Evolutionary conservation across 1,140 invertebrate species (phyloP).

Genomic region (Drosophila pseudoobscura): DNA sequence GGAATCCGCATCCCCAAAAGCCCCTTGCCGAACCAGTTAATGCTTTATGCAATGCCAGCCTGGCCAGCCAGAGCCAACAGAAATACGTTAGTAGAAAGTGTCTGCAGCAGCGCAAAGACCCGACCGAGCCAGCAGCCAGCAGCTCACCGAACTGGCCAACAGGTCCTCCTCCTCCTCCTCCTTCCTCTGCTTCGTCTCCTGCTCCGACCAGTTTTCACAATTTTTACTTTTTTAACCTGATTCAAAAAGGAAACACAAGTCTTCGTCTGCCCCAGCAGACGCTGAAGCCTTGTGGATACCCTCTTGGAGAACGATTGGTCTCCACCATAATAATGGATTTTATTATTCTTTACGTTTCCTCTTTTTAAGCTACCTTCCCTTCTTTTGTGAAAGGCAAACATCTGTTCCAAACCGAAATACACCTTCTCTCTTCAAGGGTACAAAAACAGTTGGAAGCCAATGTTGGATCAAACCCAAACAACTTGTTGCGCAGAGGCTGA

Average conservation of each 20-base stretch:
- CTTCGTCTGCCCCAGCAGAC: constrained; percentile 32
- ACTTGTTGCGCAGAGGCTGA: constrained; percentile 47
- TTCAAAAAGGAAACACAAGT: constrained; percentile 67
- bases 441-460: too few relatives aligned
- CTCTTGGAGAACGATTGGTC: too few relatives aligned
- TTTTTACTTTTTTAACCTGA: constrained; percentile 72
- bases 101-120: constrained; percentile 21
- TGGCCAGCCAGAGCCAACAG: constrained; percentile 9
- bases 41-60: constrained; percentile 63
- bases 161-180: constrained; percentile 66
- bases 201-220: constrained; percentile 66
- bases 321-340: too few relatives aligned
- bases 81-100: constrained; percentile 69
- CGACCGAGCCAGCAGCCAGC: neutral
- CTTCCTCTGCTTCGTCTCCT: constrained; percentile 19
- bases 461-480: constrained; percentile 9
- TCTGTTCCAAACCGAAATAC: neutral
- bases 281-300: too few relatives aligned
- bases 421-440: too few relatives aligned
- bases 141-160: constrained; percentile 32
- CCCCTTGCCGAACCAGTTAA: constrained; percentile 21
- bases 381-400: too few relatives aligned
- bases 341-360: too few relatives aligned
- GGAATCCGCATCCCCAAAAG: neutral
- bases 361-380: too few relatives aligned